Conservation (phyloP, 2,888 invertebrate genomes). For the Enoplolaimus lenunculus region DNA sequence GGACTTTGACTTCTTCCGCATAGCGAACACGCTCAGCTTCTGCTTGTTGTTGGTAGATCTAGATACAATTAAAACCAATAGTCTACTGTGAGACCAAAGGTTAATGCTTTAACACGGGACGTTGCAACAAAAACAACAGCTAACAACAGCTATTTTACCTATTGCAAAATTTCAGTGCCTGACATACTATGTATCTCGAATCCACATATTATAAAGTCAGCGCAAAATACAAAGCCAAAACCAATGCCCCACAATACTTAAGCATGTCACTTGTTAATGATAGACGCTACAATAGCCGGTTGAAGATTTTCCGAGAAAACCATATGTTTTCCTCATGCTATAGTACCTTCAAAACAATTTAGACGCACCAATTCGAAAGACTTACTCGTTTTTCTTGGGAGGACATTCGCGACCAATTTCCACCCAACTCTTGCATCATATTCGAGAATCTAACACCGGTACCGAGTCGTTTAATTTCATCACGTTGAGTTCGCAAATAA, state of each 20-base stretch:
- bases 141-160: too few relatives aligned
- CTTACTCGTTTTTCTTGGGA: not conserved
- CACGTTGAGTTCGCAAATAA: not conserved
- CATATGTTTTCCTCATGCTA: too few relatives aligned
- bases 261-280: too few relatives aligned
- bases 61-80: not conserved
- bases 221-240: not conserved
- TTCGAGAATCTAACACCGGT: not conserved
- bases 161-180: too few relatives aligned
- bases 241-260: not conserved
- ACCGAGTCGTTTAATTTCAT: not conserved
- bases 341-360: too few relatives aligned
- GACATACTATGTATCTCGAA: too few relatives aligned
- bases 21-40: not conserved
- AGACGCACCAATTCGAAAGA: too few relatives aligned
- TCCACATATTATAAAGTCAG: too few relatives aligned
- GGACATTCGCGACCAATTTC: not conserved
- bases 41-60: not conserved
- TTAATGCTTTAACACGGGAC: too few relatives aligned
- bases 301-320: too few relatives aligned
- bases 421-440: not conserved
- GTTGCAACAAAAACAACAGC: too few relatives aligned
- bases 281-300: too few relatives aligned
- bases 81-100: not conserved
- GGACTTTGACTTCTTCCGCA: not conserved